Percentiles rank a stretch among this genome's conserved stretches.
phyloP scores from a whole-genome alignment of 2,888 invertebrate species.

The Branchipolynoe longqiensis region DNA sequence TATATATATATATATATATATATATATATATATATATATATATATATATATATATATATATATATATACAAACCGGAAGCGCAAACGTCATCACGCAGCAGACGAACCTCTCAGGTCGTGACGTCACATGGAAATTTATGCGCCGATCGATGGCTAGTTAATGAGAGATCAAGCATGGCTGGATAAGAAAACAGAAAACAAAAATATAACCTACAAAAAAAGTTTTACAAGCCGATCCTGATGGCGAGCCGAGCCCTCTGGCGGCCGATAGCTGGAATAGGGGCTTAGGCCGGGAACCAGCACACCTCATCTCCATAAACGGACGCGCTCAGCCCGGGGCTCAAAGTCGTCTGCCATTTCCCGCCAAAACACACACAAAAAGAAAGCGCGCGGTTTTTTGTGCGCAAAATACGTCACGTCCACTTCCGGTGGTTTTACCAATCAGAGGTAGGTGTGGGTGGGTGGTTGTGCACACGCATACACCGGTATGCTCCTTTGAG shows the following conservation, averaged over 20 bases:
- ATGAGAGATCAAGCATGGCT: conserved; percentile 41
- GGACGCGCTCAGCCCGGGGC: neutral
- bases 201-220: neutral
- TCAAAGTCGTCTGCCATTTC: neutral
- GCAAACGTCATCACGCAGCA: too few species aligned
- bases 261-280: conserved; percentile 38
- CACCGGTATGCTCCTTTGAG: too few species aligned
- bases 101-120: too few species aligned
- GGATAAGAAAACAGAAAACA: too few species aligned
- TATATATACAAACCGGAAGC: too few species aligned
- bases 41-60: too few species aligned
- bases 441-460: too few species aligned
- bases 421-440: neutral
- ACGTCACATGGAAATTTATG: conserved; percentile 20
- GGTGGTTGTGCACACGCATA: too few species aligned
- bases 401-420: neutral
- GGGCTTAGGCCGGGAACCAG: conserved; percentile 17
- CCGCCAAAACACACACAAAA: neutral
- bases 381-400: neutral
- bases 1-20: too few species aligned
- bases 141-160: conserved; percentile 22
- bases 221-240: conserved; percentile 28
- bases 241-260: neutral
- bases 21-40: too few species aligned
- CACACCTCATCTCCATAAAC: conserved; percentile 46